Evolutionary conservation across 2,888 invertebrate species (phyloP).

Genomic region (Agrotis clavis): DNA sequence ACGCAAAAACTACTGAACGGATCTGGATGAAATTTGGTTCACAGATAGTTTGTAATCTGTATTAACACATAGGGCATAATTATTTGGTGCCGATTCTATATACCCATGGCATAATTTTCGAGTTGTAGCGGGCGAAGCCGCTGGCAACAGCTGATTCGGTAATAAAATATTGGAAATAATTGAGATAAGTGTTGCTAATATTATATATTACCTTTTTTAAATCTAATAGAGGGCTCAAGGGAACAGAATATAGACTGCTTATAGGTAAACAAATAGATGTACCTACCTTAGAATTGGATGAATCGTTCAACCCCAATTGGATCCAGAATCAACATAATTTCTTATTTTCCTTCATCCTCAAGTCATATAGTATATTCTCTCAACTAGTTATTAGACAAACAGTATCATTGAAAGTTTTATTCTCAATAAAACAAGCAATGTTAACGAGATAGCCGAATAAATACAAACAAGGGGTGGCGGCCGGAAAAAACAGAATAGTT

Average conservation of each 20-base stretch:
- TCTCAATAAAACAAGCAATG: constrained; percentile 62
- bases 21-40: too few species aligned
- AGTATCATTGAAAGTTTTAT: constrained; percentile 63
- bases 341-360: constrained; percentile 10
- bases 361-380: constrained; percentile 28
- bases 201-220: neutral
- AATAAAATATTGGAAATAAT: too few species aligned
- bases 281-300: neutral
- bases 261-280: constrained; percentile 1
- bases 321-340: constrained; percentile 24
- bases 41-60: too few species aligned
- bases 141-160: too few species aligned
- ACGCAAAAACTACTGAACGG: too few species aligned
- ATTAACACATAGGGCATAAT: too few species aligned
- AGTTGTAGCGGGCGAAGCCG: too few species aligned
- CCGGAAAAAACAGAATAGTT: constrained; percentile 67
- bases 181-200: too few species aligned
- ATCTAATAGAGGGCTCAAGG: neutral
- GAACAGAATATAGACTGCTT: neutral
- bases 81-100: too few species aligned
- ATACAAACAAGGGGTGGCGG: constrained; percentile 56
- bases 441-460: constrained; percentile 60
- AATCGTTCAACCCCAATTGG: constrained; percentile 20
- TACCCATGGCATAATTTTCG: too few species aligned
- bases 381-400: constrained; percentile 56